Evolutionary conservation across 64 coral and sea anemone genomes (phyloP), one percentile per base, ranked within the genome.

Genomic region (Exaiptasia diaphana): DNA sequence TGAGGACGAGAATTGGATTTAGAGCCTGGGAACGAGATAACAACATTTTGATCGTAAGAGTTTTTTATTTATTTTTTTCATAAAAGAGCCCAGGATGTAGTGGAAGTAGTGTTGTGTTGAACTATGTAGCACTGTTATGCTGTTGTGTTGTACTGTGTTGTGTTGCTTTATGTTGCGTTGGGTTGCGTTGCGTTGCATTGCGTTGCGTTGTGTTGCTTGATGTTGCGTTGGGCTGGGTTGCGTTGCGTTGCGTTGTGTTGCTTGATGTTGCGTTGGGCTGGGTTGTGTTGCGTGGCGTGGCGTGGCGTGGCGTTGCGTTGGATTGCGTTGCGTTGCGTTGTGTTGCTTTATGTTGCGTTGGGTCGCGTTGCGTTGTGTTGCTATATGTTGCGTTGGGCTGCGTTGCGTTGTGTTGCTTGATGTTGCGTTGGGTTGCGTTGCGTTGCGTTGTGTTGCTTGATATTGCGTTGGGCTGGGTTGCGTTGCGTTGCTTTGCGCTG

Each of bases 1-100:
- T 93, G 20, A 93, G 57, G 0, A 93, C 91, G 14, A 93, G 85
- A 31, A 93, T 93, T 1, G 91, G 91, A 73, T 93, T 93, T 38
- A 93, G 64, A 42, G 91, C 91, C 91, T 93, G 62, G 1, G 20
- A 78, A 21, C 73, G 28, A 82, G 38, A 52, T 18, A 41, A 53
- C 34, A 11, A 13, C n/a, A n/a, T n/a, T n/a, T n/a, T n/a, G n/a
- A n/a, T n/a, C n/a, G n/a, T n/a, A n/a, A n/a, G n/a, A n/a, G n/a
- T n/a, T n/a, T n/a, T n/a, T n/a, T n/a, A n/a, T n/a, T 21, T 36
- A 9, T 37, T 31, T 68, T 68, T 18, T 56, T 21, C 0, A 5
- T 13, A 55, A 30, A 56, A 15, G 31, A 43, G 5, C 48, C 48
- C 1, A 31, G 10, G n/a, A 52, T 12, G 49, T n/a, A 52, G n/a